Conservation (phyloP, 2,113 vertebrate genomes). For the Cinclus cinclus region DNA sequence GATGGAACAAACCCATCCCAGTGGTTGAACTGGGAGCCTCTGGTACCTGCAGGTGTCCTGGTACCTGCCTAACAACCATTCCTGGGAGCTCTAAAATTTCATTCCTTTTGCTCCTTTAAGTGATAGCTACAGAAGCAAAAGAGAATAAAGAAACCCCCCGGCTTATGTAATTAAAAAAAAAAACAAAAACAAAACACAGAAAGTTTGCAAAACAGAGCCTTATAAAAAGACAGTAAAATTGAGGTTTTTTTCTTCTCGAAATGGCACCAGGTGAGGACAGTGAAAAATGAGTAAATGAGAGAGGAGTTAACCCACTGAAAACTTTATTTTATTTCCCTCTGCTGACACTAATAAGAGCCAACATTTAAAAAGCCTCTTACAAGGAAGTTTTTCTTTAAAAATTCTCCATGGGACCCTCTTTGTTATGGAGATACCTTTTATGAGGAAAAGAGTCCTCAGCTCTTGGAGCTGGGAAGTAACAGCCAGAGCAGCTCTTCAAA, state of each 20-base stretch:
- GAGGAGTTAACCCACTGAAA: background rate
- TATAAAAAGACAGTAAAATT: background rate
- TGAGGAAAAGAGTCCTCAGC: background rate
- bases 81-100: background rate
- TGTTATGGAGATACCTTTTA: background rate
- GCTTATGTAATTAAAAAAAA: background rate
- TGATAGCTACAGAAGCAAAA: background rate
- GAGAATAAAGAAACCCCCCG: background rate
- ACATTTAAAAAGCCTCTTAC: background rate
- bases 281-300: background rate
- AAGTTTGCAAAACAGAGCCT: background rate
- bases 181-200: background rate
- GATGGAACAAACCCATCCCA: background rate
- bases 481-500: background rate
- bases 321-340: background rate
- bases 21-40: background rate
- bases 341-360: background rate
- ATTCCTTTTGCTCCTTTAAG: background rate
- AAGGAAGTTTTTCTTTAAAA: background rate
- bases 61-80: background rate
- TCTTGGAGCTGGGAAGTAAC: background rate
- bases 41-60: rapidly evolving
- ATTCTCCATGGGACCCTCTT: background rate
- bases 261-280: background rate
- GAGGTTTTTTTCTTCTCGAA: background rate